Percentiles rank a stretch among this genome's conserved stretches.
Conservation (phyloP, 2,888 invertebrate genomes). For the Tiliacea citrago region DNA sequence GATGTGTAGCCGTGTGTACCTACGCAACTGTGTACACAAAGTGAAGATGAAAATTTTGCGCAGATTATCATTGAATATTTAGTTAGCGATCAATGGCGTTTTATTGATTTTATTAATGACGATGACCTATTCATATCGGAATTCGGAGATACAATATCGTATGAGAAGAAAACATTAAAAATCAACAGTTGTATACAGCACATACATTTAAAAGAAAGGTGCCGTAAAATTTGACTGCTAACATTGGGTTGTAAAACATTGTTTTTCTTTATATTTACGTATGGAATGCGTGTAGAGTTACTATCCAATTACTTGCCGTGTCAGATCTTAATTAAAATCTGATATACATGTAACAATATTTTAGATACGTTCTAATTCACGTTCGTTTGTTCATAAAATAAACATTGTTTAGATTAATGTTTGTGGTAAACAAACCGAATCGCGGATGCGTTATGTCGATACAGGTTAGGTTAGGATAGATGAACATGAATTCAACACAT, state of each 20-base stretch:
- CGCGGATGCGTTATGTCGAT: conserved; percentile 26
- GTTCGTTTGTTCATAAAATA: conserved; percentile 28
- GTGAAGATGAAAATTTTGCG: conserved; percentile 29
- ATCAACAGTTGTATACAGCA: conserved; percentile 47
- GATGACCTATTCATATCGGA: conserved; percentile 38
- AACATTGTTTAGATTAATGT: conserved; percentile 24
- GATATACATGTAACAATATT: conserved; percentile 38
- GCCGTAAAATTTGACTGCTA: conserved; percentile 42
- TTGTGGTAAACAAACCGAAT: conserved; percentile 24
- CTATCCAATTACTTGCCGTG: conserved; percentile 49
- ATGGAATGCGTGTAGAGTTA: conserved; percentile 43
- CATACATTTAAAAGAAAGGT: conserved; percentile 33
- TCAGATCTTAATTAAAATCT: conserved; percentile 54
- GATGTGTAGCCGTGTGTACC: conserved; percentile 8
- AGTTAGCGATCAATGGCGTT: conserved; percentile 30
- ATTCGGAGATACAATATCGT: conserved; percentile 38
- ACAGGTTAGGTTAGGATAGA: conserved; percentile 28
- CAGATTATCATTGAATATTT: conserved; percentile 29
- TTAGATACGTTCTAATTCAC: conserved; percentile 43
- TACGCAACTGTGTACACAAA: conserved; percentile 15
- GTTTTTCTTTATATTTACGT: conserved; percentile 44
- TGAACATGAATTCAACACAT: conserved; percentile 40
- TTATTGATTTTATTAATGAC: conserved; percentile 23
- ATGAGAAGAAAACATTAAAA: conserved; percentile 48
- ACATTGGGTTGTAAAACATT: conserved; percentile 43